Evolutionary conservation across 1,140 invertebrate genomes (phyloP), one percentile per base, ranked within the genome.

Genomic region (Drosophila gunungcola): DNA sequence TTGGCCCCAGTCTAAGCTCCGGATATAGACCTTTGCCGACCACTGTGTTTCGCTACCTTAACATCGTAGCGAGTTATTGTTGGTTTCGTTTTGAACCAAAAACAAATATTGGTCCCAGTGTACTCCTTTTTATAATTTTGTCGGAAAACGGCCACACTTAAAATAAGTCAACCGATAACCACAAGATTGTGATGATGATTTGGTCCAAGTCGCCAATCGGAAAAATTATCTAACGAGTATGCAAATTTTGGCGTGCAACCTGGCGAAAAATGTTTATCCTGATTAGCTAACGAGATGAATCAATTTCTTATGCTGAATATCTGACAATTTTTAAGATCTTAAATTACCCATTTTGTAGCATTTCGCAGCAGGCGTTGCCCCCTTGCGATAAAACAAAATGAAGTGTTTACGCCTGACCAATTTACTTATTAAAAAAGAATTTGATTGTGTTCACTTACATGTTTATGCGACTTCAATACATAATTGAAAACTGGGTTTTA

Each of bases 401-500:
- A 39, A 38, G 12, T 53, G 64, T 60, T 65, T 65, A 65, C 64
- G 63, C 60, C 45, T 63, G 16, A 12, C 29, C 4, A 51, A 13
- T 51, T 51, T 12, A 34, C 41, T 32, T 12, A 27, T 13, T 16
- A n/a, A 46, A 45, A 39, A 29, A 7, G 25, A 21, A 36, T 21
- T 21, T 4, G 13, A 36, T 21, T 52, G 32, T 36, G 34, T 11
- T 13, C 29, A 52, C 10, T 34, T 36, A 6, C 32, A 21, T 4
- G 32, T 11, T 42, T 61, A 29, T 57, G 52, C 11, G 10, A 29
- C 4, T n/a, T 61, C 32, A 2, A 6, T 12, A 27, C 9, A n/a
- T n/a, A 25, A 34, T 10, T 16, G 3, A n/a, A 0, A 34, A 16
- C n/a, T 46, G 1, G 36, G 36, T 38, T 5, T 27, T 27, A 5